Conservation (phyloP, 1,140 invertebrate genomes). For the Drosophila virilis region DNA sequence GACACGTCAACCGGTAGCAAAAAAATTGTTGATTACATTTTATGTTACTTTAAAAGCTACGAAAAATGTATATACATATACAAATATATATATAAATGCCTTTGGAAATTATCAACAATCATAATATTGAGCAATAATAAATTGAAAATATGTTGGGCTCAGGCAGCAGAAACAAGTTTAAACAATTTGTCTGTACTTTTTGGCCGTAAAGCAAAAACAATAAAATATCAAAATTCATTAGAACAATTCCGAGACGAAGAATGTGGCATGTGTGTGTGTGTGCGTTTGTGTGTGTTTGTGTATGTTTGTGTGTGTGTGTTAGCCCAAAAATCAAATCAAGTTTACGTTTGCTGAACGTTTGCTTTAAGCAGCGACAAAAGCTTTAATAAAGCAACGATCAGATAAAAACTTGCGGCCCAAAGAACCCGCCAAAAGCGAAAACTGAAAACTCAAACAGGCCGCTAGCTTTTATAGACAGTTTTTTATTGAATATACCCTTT, state of each 20-base stretch:
- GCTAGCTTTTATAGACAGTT: conserved; percentile 2
- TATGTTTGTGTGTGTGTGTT: conserved; percentile 21
- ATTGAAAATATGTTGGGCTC: conserved; percentile 46
- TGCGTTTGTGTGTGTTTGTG: too few relatives aligned
- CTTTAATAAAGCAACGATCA: conserved; percentile 78
- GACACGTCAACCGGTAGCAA: conserved; percentile 10
- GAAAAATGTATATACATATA: background rate
- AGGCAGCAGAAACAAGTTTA: conserved; percentile 50
- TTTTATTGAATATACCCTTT: background rate
- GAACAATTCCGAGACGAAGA: conserved; percentile 74
- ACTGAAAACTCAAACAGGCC: conserved; percentile 8
- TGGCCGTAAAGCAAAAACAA: conserved; percentile 37
- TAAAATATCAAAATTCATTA: conserved; percentile 75
- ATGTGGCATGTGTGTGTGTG: conserved; percentile 51
- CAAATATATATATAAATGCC: background rate
- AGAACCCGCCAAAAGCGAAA: conserved; percentile 39
- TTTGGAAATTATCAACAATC: conserved; percentile 44
- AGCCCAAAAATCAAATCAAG: conserved; percentile 79
- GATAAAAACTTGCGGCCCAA: conserved; percentile 62
- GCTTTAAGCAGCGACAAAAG: conserved; percentile 72
- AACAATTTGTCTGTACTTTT: conserved; percentile 69
- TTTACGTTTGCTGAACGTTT: conserved; percentile 40
- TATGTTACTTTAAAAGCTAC: conserved; percentile 7
- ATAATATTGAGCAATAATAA: conserved; percentile 60
- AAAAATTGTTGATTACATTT: conserved; percentile 13